These are phyloP conservation scores for Diacarnus erythraeanus DNA, from an alignment of 37 sponge, comb jelly and placozoan species.

Conservation along the genomic window DNA sequence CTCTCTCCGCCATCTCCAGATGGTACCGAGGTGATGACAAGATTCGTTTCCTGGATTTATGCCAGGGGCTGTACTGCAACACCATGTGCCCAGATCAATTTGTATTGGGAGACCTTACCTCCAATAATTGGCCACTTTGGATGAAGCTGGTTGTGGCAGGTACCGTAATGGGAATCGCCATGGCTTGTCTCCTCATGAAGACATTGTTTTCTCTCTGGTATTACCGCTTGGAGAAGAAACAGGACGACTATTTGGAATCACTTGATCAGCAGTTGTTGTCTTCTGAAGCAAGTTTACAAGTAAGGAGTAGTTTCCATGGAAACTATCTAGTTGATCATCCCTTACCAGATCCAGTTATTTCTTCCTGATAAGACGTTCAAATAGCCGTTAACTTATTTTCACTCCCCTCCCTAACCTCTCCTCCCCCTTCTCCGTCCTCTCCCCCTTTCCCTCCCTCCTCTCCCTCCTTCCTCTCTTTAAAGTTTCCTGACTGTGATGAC, in stretches of 20 bases:
- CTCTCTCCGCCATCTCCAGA: not conserved
- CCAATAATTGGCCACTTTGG: constrained; percentile 14
- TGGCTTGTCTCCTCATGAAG: constrained; percentile 21
- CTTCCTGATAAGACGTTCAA: not conserved
- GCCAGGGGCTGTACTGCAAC: constrained; percentile 63
- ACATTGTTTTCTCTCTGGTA: constrained; percentile 9
- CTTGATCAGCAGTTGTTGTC: not conserved
- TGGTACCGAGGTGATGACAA: not conserved
- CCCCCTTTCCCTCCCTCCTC: not conserved
- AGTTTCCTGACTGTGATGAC: constrained; percentile 51
- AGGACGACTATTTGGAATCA: constrained; percentile 13
- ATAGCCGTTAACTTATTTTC: not conserved
- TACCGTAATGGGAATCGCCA: constrained; percentile 1
- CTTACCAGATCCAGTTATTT: no score
- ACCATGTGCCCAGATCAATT: constrained; percentile 55
- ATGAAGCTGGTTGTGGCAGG: constrained; percentile 1
- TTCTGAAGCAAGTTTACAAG: not conserved
- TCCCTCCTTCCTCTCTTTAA: not conserved
- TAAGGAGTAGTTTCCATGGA: not conserved
- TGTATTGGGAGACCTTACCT: not conserved
- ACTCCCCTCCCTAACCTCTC: not conserved
- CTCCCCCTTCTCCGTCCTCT: not conserved
- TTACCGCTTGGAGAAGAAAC: constrained; percentile 27
- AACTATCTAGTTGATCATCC: no score
- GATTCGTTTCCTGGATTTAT: constrained; percentile 1